Percentiles rank a stretch among this genome's conserved stretches.
These are phyloP conservation scores for Microtus ochrogaster DNA, from an alignment of 2,113 vertebrate species.

Conservation along the genomic window DNA sequence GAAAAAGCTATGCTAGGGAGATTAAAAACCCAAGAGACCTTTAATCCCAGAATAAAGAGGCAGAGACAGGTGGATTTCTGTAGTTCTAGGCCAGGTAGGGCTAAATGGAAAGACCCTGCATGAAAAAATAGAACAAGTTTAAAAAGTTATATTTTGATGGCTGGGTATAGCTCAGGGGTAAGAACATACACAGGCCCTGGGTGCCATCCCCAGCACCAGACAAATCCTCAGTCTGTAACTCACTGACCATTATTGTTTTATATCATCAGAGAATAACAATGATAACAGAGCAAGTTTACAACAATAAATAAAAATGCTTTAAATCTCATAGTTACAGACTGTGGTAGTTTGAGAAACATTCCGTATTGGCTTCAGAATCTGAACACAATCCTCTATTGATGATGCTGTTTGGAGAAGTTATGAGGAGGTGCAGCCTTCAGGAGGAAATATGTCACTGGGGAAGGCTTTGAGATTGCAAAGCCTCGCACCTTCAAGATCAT, in stretches of 20 bases:
- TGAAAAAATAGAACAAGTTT: background rate
- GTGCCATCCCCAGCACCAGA: background rate
- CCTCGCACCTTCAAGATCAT: background rate
- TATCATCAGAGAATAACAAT: background rate
- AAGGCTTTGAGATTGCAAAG: background rate
- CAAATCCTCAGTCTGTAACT: background rate
- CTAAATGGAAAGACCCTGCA: background rate
- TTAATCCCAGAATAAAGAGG: background rate
- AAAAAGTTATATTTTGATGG: background rate
- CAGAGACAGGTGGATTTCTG: background rate
- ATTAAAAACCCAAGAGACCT: slow-evolving; percentile 30
- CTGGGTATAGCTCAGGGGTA: background rate
- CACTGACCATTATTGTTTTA: background rate
- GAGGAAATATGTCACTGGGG: no score
- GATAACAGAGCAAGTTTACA: slow-evolving; percentile 24
- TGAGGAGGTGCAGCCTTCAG: background rate
- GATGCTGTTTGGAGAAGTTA: background rate
- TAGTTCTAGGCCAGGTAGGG: slow-evolving; percentile 21
- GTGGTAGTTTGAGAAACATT: background rate
- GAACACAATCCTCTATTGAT: background rate
- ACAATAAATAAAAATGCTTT: slow-evolving; percentile 42
- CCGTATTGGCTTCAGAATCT: background rate
- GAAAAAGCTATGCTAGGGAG: background rate
- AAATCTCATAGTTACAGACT: slow-evolving; percentile 6
- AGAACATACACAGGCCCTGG: background rate